Evolutionary conservation across 1,140 invertebrate species (phyloP).

Genomic region (Camponotus pennsylvanicus): DNA sequence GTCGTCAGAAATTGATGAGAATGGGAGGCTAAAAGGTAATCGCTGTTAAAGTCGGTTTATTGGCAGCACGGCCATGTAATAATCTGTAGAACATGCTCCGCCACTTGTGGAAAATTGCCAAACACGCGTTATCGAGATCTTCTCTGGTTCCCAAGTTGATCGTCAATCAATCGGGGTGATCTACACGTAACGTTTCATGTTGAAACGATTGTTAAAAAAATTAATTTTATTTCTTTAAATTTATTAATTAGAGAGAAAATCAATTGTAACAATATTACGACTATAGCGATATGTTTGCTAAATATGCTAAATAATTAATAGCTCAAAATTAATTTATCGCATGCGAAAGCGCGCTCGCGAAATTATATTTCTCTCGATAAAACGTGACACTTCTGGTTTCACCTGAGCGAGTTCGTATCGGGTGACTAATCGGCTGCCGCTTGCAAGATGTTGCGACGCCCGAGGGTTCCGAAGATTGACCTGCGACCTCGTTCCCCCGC

Average conservation of each 20-base stretch:
- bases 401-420: conserved; percentile 75
- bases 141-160: not conserved
- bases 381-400: conserved; percentile 78
- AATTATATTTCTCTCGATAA: conserved; percentile 68
- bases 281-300: too few species aligned
- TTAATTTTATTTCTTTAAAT: not conserved
- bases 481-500: conserved; percentile 35
- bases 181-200: not conserved
- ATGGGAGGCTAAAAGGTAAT: conserved; percentile 23
- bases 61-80: conserved; percentile 27
- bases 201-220: not conserved
- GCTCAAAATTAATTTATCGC: conserved; percentile 5
- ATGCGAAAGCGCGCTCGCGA: conserved; percentile 12
- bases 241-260: not conserved
- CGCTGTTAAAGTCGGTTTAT: conserved; percentile 41
- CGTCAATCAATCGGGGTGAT: conserved; percentile 10
- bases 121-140: conserved; percentile 37
- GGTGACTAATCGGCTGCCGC: conserved; percentile 78
- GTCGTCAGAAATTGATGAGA: conserved; percentile 56
- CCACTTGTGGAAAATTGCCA: conserved; percentile 24
- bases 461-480: conserved; percentile 25
- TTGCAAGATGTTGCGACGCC: conserved; percentile 78
- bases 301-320: too few species aligned
- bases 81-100: conserved; percentile 14
- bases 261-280: not conserved